These are phyloP conservation scores for Dolichoris vasculosae DNA, from an alignment of 1,140 invertebrate genomes.

Conservation along the genomic window DNA sequence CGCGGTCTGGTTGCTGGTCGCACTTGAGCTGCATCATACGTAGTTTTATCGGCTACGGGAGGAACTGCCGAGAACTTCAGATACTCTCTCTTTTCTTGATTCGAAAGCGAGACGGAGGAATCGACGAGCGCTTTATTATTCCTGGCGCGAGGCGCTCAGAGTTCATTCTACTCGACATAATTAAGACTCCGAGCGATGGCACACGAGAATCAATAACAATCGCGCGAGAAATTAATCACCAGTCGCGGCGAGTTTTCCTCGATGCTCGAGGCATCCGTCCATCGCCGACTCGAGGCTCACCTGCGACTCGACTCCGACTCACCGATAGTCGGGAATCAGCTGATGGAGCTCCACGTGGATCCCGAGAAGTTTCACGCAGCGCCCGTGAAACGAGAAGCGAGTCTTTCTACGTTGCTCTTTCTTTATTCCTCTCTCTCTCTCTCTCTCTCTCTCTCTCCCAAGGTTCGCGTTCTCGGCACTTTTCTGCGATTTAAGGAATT, in stretches of 20 bases:
- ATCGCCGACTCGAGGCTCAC: too few relatives aligned
- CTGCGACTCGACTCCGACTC: too few relatives aligned
- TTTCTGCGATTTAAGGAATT: neutral
- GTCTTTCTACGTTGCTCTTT: neutral
- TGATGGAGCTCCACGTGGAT: too few relatives aligned
- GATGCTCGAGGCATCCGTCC: too few relatives aligned
- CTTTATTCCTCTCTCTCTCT: neutral
- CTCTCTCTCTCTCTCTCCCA: neutral
- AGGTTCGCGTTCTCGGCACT: neutral
- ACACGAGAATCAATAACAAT: conserved; percentile 20
- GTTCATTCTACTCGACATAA: conserved; percentile 46
- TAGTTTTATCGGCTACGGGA: neutral
- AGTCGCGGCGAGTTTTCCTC: too few relatives aligned
- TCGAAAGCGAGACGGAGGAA: neutral
- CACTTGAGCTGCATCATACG: conserved; percentile 3
- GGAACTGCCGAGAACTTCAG: neutral
- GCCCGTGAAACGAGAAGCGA: too few relatives aligned
- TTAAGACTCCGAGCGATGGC: neutral
- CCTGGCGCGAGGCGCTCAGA: conserved; percentile 35
- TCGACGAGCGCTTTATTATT: conserved; percentile 10
- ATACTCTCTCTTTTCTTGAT: conserved; percentile 20
- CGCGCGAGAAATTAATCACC: conserved; percentile 3
- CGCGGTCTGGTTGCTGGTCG: conserved; percentile 23
- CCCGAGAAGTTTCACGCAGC: too few relatives aligned
- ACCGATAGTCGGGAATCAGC: too few relatives aligned